phyloP scores from a whole-genome alignment of 2,888 invertebrate genomes.

The Acronicta aceris region DNA sequence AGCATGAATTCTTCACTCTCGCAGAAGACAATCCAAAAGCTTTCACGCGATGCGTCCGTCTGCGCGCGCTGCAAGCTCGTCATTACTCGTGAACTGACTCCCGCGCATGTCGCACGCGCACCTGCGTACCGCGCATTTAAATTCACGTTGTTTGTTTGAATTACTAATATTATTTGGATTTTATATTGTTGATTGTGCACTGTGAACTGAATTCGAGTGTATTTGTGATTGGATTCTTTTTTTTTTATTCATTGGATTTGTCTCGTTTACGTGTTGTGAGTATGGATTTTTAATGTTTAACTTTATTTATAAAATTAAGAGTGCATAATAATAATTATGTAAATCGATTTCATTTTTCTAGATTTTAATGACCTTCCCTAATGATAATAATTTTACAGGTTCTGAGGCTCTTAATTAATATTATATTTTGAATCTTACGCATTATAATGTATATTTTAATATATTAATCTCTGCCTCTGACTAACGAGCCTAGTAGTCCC shows the following conservation, averaged over 20 bases:
- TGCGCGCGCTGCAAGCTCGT: slow-evolving; percentile 37
- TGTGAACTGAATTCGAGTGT: slow-evolving; percentile 50
- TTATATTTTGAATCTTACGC: too few relatives aligned
- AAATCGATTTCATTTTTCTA: too few relatives aligned
- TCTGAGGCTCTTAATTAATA: too few relatives aligned
- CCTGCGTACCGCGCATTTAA: slow-evolving; percentile 11
- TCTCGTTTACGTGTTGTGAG: slow-evolving; percentile 44
- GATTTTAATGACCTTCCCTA: too few relatives aligned
- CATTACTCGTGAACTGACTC: slow-evolving; percentile 43
- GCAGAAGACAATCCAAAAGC: slow-evolving; percentile 61
- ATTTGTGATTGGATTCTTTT: slow-evolving; percentile 46
- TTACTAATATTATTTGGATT: slow-evolving; percentile 5
- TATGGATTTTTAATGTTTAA: slow-evolving; percentile 9
- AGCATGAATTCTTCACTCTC: slow-evolving; percentile 24
- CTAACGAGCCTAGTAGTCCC: too few relatives aligned
- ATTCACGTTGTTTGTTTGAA: slow-evolving; percentile 9
- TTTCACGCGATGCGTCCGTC: slow-evolving; percentile 63
- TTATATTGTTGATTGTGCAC: slow-evolving; percentile 37
- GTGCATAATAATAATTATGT: not conserved
- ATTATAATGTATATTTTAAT: too few relatives aligned
- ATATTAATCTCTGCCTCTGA: too few relatives aligned
- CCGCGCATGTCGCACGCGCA: slow-evolving; percentile 55
- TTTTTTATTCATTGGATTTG: slow-evolving; percentile 44
- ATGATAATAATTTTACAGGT: too few relatives aligned
- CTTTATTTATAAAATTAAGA: too few relatives aligned